A percentile compares a stretch with the other conserved stretches of the same genome.
phyloP scores from a whole-genome alignment of 2,113 vertebrate genomes.

The Odontesthes bonariensis region DNA sequence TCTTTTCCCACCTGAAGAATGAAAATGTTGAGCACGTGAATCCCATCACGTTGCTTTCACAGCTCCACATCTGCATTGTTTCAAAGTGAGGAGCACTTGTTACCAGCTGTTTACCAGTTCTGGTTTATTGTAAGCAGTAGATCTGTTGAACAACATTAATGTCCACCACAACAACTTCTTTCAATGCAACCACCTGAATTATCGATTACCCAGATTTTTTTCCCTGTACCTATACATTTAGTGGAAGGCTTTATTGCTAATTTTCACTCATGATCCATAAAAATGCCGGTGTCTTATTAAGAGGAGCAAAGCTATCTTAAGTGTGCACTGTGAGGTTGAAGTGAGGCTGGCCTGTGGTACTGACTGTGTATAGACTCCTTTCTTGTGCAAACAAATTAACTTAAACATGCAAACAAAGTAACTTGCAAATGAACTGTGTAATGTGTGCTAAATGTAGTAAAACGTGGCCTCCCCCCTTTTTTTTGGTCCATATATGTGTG shows the following conservation, averaged over 20 bases:
- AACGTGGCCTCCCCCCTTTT: neutral
- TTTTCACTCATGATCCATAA: too few species aligned
- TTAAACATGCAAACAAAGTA: neutral
- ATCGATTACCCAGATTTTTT: too few species aligned
- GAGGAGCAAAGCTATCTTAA: neutral
- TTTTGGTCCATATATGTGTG: too few species aligned
- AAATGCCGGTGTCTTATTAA: neutral
- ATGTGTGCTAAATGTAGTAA: neutral
- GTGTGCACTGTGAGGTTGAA: neutral
- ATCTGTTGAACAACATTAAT: neutral
- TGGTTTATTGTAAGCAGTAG: neutral
- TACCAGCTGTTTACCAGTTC: neutral
- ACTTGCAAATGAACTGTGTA: neutral
- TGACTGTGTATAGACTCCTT: neutral
- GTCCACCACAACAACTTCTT: too few species aligned
- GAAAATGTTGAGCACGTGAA: neutral
- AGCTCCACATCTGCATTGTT: neutral
- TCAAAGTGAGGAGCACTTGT: neutral
- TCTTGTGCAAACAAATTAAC: neutral
- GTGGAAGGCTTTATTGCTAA: too few species aligned
- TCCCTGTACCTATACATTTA: too few species aligned
- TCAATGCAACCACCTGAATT: neutral
- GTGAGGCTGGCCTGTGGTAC: neutral
- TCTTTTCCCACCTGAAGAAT: slow-evolving; percentile 20
- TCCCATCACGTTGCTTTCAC: slow-evolving; percentile 7